Evolutionary conservation across 1,140 invertebrate genomes (phyloP), one percentile per base, ranked within the genome.

Genomic region (Atta colombica): DNA sequence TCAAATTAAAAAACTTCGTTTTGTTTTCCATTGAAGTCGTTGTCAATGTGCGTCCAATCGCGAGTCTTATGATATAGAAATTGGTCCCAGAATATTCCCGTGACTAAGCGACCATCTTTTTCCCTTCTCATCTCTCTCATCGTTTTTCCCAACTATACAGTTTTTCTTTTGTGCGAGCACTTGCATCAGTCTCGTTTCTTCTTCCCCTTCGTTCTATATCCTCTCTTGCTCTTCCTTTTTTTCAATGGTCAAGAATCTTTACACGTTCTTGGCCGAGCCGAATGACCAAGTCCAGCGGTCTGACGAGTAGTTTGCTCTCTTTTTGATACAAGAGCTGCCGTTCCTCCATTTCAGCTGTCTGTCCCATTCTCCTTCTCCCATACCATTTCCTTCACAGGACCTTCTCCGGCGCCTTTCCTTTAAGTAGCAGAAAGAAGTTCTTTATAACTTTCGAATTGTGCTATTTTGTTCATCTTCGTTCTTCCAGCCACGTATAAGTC

Each of bases 371-470:
- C 31, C 14, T 66, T 16, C 16, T 31, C n/a, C 16, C 58, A 10
- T 3, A 5, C 45, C 21, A 10, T 68, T 84, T 84, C 71, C 65
- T 51, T 35, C 45, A 55, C 60, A 65, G 81, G 58, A 77, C 45
- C 71, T 61, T 49, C 35, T 31, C 60, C 68, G 55, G 14, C 53
- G 55, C 75, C 55, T 60, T 77, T 65, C 49, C 55, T 77, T 77
- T 80, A 87, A 85, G 81, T 77, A 88, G 82, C 65, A 77, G 77
- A 72, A 88, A 91, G 82, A 63, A 89, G 68, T 88, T 85, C 86
- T 89, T 90, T 90, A 90, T 88, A 91, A 90, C 90, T 91, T 90
- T 87, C 53, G 84, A 69, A 91, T 91, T 84, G 72, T 45, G 60
- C 80, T 85, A 72, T 75, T 72, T 53, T 25, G 81, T 58, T 60